These are phyloP conservation scores for Plagiodera versicolora DNA, from an alignment of 2,888 invertebrate species.

Conservation along the genomic window DNA sequence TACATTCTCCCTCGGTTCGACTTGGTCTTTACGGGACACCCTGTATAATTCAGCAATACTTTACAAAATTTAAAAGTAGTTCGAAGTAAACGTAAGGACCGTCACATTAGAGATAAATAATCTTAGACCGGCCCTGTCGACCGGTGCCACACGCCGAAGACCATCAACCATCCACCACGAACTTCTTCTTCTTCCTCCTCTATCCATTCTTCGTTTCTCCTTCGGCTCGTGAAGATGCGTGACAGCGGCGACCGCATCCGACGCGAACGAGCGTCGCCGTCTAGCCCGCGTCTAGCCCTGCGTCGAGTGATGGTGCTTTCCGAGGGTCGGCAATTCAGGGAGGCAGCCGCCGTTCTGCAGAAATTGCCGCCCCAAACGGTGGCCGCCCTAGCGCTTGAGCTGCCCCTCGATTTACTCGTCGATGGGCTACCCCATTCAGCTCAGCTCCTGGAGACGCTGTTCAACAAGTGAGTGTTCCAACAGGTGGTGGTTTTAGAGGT, in stretches of 20 bases:
- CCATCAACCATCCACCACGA: not conserved
- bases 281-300: slow-evolving; percentile 68
- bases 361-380: slow-evolving; percentile 80
- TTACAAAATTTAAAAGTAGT: no score
- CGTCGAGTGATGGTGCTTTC: slow-evolving; percentile 76
- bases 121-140: not conserved
- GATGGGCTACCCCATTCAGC: slow-evolving; percentile 88
- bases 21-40: no score
- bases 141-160: not conserved
- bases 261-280: slow-evolving; percentile 64
- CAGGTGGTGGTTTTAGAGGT: not conserved
- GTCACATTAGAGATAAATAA: no score
- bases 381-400: slow-evolving; percentile 72
- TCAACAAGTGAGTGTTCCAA: slow-evolving; percentile 61
- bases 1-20: no score
- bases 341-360: slow-evolving; percentile 83
- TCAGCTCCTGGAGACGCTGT: slow-evolving; percentile 82
- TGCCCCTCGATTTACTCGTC: slow-evolving; percentile 85
- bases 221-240: slow-evolving; percentile 58
- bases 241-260: slow-evolving; percentile 74
- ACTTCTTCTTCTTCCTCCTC: slow-evolving; percentile 9
- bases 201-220: slow-evolving; percentile 41
- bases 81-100: no score
- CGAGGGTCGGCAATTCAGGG: slow-evolving; percentile 87
- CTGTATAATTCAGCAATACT: no score